phyloP scores from a whole-genome alignment of 2,888 invertebrate species.

The Thumatha senex region DNA sequence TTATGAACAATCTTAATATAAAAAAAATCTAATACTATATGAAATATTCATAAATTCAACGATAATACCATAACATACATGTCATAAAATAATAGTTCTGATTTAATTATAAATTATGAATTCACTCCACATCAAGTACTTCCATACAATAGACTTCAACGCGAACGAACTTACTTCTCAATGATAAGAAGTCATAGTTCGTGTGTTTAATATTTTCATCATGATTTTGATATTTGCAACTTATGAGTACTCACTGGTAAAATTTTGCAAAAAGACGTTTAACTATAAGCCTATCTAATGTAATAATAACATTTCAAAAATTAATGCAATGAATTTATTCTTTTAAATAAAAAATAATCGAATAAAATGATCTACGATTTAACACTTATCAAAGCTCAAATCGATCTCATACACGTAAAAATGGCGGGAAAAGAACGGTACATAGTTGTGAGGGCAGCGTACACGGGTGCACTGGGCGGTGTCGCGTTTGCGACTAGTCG shows the following conservation, averaged over 20 bases:
- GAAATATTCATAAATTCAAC: no score
- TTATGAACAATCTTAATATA: not conserved
- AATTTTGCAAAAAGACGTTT: constrained; percentile 6
- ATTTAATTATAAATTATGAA: no score
- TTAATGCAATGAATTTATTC: not conserved
- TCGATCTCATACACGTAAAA: constrained; percentile 56
- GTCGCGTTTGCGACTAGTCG: constrained; percentile 74
- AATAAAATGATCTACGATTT: not conserved
- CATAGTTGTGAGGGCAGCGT: constrained; percentile 15
- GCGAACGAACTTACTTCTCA: constrained; percentile 23
- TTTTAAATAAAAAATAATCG: not conserved
- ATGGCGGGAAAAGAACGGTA: constrained; percentile 48
- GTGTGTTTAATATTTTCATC: no score
- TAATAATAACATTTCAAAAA: not conserved
- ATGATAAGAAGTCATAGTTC: no score
- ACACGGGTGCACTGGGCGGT: constrained; percentile 52
- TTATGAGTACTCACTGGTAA: no score
- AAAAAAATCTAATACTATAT: no score
- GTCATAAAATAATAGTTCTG: no score
- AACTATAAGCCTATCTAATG: constrained; percentile 8
- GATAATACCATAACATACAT: no score
- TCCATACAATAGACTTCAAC: constrained; percentile 67
- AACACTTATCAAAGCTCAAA: not conserved
- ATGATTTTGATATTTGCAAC: no score
- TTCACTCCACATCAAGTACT: not conserved